These are phyloP conservation scores for Asteroscopus sphinx DNA, from an alignment of 2,888 invertebrate species.

Conservation along the genomic window DNA sequence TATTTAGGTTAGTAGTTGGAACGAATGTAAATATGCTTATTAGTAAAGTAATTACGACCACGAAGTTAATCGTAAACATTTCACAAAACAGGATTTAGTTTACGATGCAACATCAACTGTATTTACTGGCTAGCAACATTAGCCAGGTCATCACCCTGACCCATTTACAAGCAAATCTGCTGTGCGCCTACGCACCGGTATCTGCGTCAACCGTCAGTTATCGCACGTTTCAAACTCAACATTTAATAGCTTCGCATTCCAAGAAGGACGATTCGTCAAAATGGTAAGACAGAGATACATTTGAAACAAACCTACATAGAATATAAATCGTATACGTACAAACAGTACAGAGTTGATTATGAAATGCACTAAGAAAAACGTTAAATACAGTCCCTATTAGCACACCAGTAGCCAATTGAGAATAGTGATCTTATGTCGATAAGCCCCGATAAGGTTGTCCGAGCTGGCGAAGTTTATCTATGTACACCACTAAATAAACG, in stretches of 20 bases:
- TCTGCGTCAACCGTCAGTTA: slow-evolving; percentile 72
- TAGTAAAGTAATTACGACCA: slow-evolving; percentile 34
- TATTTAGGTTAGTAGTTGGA: slow-evolving; percentile 22
- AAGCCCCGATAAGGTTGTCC: slow-evolving; percentile 13
- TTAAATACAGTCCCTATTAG: slow-evolving; percentile 18
- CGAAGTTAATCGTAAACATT: slow-evolving; percentile 32
- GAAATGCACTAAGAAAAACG: slow-evolving; percentile 15
- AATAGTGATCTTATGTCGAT: slow-evolving; percentile 21
- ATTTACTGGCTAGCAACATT: slow-evolving; percentile 55
- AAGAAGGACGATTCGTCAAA: slow-evolving; percentile 60
- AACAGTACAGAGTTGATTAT: slow-evolving; percentile 9
- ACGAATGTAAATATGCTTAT: slow-evolving; percentile 32
- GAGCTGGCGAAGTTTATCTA: slow-evolving; percentile 20
- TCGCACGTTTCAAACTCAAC: slow-evolving; percentile 63
- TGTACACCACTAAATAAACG: slow-evolving; percentile 12
- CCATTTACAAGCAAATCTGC: slow-evolving; percentile 81
- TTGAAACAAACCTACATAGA: no score
- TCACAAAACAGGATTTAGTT: slow-evolving; percentile 46
- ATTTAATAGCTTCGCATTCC: slow-evolving; percentile 64
- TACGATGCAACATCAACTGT: slow-evolving; percentile 45
- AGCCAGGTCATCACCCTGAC: slow-evolving; percentile 77
- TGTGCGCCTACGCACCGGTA: slow-evolving; percentile 79
- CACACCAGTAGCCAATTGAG: slow-evolving; percentile 15
- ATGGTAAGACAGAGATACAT: slow-evolving; percentile 44
- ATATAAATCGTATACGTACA: slow-evolving; percentile 3